phyloP scores from a whole-genome alignment of 2,113 vertebrate species.

The Cyanoliseus patagonus region DNA sequence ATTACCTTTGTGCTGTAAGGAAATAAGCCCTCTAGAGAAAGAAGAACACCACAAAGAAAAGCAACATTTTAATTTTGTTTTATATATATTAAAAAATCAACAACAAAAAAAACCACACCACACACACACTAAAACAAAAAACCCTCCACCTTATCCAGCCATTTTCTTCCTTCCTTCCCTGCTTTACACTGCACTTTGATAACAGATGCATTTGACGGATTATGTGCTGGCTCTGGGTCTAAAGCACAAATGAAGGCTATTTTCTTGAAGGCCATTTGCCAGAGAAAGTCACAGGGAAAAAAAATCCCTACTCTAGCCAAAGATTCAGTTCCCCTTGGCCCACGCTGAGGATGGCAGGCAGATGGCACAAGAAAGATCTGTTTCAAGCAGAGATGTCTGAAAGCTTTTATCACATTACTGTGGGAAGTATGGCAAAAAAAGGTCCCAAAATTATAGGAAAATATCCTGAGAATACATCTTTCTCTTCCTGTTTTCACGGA shows the following conservation, averaged over 20 bases:
- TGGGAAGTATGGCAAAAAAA: not conserved
- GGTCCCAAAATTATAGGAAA: not conserved
- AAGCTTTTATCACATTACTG: not conserved
- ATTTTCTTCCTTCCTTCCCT: not conserved
- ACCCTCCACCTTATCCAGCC: not conserved
- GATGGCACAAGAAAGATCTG: not conserved
- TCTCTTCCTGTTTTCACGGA: not conserved
- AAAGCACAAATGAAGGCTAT: not conserved
- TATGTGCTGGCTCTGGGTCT: not conserved
- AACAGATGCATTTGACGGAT: not conserved
- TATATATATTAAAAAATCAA: too few relatives aligned
- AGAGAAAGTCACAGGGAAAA: not conserved
- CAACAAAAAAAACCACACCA: too few relatives aligned
- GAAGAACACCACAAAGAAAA: not conserved
- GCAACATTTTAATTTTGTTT: not conserved
- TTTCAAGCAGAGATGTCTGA: not conserved
- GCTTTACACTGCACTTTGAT: not conserved
- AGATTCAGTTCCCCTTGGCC: not conserved
- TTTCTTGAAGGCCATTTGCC: not conserved
- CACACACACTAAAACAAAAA: not conserved
- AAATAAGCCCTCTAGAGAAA: not conserved
- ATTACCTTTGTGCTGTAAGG: not conserved
- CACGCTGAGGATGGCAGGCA: not conserved
- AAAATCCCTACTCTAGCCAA: rapidly evolving
- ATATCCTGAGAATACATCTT: not conserved